Percentiles rank a stretch among this genome's conserved stretches.
These are phyloP conservation scores for Pseudorasbora parva DNA, from an alignment of 2,113 vertebrate genomes.

Conservation along the genomic window DNA sequence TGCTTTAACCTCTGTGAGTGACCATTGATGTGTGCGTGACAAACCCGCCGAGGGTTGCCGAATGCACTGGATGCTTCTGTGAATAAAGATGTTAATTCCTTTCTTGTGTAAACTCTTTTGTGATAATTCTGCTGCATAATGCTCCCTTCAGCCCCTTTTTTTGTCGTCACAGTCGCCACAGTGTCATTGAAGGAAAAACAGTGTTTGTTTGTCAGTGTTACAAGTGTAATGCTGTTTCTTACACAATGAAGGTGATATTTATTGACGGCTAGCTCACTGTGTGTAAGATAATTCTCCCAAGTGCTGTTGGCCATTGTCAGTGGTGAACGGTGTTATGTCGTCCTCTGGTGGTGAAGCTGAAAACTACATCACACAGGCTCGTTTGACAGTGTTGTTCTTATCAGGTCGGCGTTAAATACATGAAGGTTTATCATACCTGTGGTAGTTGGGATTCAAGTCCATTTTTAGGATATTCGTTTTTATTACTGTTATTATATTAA, in stretches of 20 bases:
- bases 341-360: slow-evolving; percentile 59
- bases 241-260: slow-evolving; percentile 18
- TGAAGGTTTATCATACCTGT: slow-evolving; percentile 17
- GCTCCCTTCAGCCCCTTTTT: slow-evolving; percentile 2
- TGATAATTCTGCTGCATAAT: slow-evolving; percentile 16
- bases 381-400: background rate
- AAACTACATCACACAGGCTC: slow-evolving; percentile 6
- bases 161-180: slow-evolving; percentile 4
- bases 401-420: slow-evolving; percentile 8
- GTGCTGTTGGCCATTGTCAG: background rate
- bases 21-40: slow-evolving; percentile 48
- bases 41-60: slow-evolving; percentile 41
- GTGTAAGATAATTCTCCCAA: background rate
- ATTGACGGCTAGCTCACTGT: slow-evolving; percentile 3
- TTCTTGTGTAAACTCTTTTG: slow-evolving; percentile 26
- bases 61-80: slow-evolving; percentile 68
- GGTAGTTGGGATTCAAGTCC: slow-evolving; percentile 37
- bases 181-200: slow-evolving; percentile 28
- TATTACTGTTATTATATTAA: slow-evolving; percentile 55
- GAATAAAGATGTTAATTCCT: slow-evolving; percentile 30
- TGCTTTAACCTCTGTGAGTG: slow-evolving; percentile 50
- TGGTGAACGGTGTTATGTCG: slow-evolving; percentile 43
- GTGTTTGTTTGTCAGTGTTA: slow-evolving; percentile 51
- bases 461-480: background rate
- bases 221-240: slow-evolving; percentile 59